Evolutionary conservation across 2,797 vertebrate genomes (phyloP).

Genomic region (Cuculus canorus): DNA sequence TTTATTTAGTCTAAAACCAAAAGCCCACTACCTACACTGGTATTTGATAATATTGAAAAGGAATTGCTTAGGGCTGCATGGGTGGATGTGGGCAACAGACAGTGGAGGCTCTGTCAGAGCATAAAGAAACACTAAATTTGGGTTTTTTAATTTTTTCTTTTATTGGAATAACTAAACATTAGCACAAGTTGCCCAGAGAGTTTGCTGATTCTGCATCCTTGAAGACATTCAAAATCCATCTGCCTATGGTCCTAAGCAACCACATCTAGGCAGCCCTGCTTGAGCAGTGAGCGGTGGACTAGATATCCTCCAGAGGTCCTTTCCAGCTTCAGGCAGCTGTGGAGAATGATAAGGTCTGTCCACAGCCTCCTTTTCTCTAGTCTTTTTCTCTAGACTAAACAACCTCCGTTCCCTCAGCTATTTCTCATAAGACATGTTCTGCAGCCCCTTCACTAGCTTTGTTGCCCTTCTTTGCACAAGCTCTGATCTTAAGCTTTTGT

Average conservation of each 20-base stretch:
- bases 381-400: no score
- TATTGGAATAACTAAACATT: neutral
- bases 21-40: neutral
- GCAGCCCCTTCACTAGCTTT: no score
- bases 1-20: neutral
- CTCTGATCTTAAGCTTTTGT: neutral
- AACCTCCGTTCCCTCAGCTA: no score
- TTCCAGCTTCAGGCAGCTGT: neutral
- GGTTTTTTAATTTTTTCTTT: neutral
- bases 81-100: neutral
- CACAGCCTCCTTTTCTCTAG: no score
- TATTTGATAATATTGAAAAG: neutral
- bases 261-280: neutral
- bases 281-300: rapidly evolving
- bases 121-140: neutral
- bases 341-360: no score
- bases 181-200: neutral
- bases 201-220: neutral
- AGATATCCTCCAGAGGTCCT: neutral
- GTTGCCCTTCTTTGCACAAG: no score
- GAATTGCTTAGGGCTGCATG: neutral
- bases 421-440: no score
- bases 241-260: neutral
- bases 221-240: neutral
- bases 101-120: neutral